Conservation (phyloP, 2,113 vertebrate genomes). For the Cariama cristata region DNA sequence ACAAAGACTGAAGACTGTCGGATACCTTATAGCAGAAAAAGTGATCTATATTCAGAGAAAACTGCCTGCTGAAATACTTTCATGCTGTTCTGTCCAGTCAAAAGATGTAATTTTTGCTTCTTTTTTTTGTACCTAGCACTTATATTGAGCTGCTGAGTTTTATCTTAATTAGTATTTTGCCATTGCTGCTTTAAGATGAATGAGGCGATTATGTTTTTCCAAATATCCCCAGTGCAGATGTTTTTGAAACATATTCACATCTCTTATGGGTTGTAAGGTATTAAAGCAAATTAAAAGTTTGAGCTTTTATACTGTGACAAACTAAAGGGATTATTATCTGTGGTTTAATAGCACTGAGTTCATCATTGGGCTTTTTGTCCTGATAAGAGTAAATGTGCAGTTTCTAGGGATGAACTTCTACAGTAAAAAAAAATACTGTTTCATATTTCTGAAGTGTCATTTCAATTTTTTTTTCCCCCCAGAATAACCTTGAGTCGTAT, state of each 20-base stretch:
- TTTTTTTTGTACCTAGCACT: not conserved
- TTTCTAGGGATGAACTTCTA: not conserved
- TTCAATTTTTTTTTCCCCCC: not conserved
- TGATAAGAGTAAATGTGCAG: not conserved
- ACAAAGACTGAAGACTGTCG: not conserved
- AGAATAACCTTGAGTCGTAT: not conserved
- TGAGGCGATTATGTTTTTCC: not conserved
- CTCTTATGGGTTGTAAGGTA: not conserved
- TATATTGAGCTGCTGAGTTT: not conserved
- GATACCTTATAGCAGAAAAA: not conserved
- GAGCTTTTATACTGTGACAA: not conserved
- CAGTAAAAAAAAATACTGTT: not conserved
- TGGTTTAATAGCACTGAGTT: not conserved
- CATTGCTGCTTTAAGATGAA: not conserved
- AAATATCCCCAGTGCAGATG: not conserved
- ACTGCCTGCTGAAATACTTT: not conserved
- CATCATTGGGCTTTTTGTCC: not conserved
- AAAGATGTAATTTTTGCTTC: not conserved
- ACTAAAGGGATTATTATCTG: not conserved
- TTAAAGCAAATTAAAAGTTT: slow-evolving; percentile 26
- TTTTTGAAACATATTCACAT: not conserved
- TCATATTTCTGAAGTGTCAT: not conserved
- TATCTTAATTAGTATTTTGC: not conserved
- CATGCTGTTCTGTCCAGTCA: not conserved
- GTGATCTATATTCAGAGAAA: not conserved